Evolutionary conservation across 2,888 invertebrate species (phyloP).

Genomic region (Chrysotoxum bicinctum): DNA sequence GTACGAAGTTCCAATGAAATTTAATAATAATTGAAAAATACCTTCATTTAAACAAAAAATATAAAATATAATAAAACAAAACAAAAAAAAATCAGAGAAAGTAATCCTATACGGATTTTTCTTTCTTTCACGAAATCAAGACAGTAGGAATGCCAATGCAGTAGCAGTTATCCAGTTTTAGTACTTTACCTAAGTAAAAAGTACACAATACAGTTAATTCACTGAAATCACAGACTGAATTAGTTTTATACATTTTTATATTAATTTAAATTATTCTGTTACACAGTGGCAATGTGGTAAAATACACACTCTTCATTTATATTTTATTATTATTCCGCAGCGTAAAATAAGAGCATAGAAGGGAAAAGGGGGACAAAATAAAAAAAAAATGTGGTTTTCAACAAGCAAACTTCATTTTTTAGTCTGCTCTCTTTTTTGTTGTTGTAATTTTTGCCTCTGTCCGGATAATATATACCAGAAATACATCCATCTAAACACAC

Average conservation of each 20-base stretch:
- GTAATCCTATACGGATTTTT: slow-evolving; percentile 46
- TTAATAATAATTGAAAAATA: slow-evolving; percentile 9
- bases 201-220: slow-evolving; percentile 24
- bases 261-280: slow-evolving; percentile 22
- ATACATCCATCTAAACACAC: not conserved
- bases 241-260: not conserved
- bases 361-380: not conserved
- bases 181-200: slow-evolving; percentile 14
- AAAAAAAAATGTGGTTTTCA: slow-evolving; percentile 4
- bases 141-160: slow-evolving; percentile 26
- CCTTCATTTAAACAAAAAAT: not conserved
- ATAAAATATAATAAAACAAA: slow-evolving; percentile 5
- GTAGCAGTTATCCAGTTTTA: slow-evolving; percentile 29
- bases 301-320: not conserved
- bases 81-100: slow-evolving; percentile 56
- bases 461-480: not conserved
- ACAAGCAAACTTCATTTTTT: slow-evolving; percentile 10
- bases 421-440: not conserved
- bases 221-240: slow-evolving; percentile 9
- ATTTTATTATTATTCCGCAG: not conserved
- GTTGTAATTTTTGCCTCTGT: not conserved
- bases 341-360: not conserved
- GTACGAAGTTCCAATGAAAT: not conserved
- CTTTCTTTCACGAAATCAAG: slow-evolving; percentile 5
- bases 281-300: not conserved